Base-by-base conservation (phyloP, 2,113 vertebrate species). In the Mionectes macconnelli region DNA sequence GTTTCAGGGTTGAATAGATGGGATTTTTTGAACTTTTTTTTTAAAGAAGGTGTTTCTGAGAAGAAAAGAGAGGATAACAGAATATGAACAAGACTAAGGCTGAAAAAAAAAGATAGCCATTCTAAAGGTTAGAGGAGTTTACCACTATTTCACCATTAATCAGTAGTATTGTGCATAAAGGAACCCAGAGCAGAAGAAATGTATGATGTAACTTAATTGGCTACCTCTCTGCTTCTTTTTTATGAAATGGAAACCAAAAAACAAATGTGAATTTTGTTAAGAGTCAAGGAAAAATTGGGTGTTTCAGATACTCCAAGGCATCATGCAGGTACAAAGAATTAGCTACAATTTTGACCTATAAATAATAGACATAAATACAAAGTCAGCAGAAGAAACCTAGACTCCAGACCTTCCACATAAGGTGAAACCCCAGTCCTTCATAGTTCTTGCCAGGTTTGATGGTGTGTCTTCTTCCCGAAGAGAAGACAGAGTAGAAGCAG, bases 311-410 rank as follows among this genome's bases (percentile, higher is more conserved):
- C 22, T 67, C 30, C 50, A 44, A 82, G 31, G 45, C 5, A 50
- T n/a, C 37, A 50, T 31, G 3, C 0, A 0, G 52, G 9, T 56
- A 72, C 13, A n/a, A 66, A 67, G 24, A 16, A 2, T 37, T 14
- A 19, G 27, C 14, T 23, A 39, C 15, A 49, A 19, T 63, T 78
- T 81, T 84, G 24, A 86, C 3, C 21, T 67, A 64, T 39, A 35
- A 4, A 22, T 69, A 92, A 52, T 8, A 22, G 27, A 67, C 31
- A 10, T 13, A 57, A 80, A 35, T 30, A 23, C 10, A 67, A 49
- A 81, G 40, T 44, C 44, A 67, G 3, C 9, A 72, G 40, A 50
- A 72, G 17, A 86, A 81, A 45, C 10, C 35, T 2, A 9, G 0
- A 1, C 4, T 75, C 21, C 19, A 86, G 53, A 72, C 12, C 5